phyloP scores from a whole-genome alignment of 2,797 vertebrate genomes.

The Chelon auratus region DNA sequence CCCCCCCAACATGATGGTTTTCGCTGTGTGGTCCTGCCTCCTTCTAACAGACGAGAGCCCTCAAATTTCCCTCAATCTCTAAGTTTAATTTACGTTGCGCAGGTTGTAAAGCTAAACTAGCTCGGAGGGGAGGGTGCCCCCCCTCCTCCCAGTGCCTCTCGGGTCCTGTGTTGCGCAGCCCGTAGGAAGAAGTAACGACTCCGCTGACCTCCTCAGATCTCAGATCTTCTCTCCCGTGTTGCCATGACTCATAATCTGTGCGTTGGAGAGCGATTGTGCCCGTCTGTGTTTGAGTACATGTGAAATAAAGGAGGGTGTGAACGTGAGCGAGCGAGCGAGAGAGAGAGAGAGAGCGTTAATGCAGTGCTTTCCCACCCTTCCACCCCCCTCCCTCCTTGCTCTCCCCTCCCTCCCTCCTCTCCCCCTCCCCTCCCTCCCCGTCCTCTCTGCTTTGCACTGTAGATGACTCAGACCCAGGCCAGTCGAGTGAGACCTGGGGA shows the following conservation, averaged over 20 bases:
- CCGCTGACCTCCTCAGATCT: conserved; percentile 39
- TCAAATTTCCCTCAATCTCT: conserved; percentile 28
- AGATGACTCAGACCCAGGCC: conserved; percentile 93
- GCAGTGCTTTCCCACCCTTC: conserved; percentile 86
- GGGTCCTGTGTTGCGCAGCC: conserved; percentile 42
- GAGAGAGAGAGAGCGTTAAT: conserved; percentile 78
- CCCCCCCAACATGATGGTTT: conserved; percentile 37
- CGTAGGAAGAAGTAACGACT: conserved; percentile 31
- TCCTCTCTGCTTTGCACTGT: conserved; percentile 91
- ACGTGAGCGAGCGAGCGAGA: conserved; percentile 33
- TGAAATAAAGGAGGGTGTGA: conserved; percentile 62
- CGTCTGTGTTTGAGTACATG: conserved; percentile 68
- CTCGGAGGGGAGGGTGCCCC: conserved; percentile 39
- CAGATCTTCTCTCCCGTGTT: conserved; percentile 57
- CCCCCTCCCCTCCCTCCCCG: conserved; percentile 67
- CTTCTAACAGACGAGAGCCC: conserved; percentile 32
- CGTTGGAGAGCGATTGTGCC: conserved; percentile 56
- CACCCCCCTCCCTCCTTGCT: conserved; percentile 74
- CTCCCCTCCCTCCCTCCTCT: conserved; percentile 60
- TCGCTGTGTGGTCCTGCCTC: conserved; percentile 69
- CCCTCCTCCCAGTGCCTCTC: conserved; percentile 22
- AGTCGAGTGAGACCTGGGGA: conserved; percentile 90
- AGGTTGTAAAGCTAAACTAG: conserved; percentile 49
- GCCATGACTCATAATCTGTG: conserved; percentile 75
- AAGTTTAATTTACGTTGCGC: conserved; percentile 45